These are phyloP conservation scores for Paradoxurus hermaphroditus DNA, from an alignment of 2,113 vertebrate species.

Conservation along the genomic window DNA sequence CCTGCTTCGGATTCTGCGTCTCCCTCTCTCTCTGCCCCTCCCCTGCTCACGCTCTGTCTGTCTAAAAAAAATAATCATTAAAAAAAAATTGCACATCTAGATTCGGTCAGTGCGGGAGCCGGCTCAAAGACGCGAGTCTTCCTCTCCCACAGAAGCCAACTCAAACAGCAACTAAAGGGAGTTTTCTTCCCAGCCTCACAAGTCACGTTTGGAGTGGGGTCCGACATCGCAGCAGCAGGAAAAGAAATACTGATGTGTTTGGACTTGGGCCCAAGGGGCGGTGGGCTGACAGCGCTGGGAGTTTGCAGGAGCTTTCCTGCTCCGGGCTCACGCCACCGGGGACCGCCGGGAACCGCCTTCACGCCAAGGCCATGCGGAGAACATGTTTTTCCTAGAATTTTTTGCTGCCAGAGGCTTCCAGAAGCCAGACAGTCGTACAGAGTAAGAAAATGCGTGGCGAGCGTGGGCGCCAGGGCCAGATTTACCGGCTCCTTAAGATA, in stretches of 20 bases:
- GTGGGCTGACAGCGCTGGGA: neutral
- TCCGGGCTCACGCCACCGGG: neutral
- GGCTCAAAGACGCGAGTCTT: neutral
- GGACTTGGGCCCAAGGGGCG: neutral
- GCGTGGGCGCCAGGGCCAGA: neutral
- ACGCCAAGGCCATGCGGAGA: neutral
- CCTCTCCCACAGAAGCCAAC: slow-evolving; percentile 19
- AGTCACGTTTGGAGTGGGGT: slow-evolving; percentile 56
- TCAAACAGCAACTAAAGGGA: neutral
- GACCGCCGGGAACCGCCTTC: neutral
- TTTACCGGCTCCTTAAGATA: slow-evolving; percentile 50
- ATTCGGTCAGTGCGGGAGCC: neutral
- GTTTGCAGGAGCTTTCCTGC: neutral
- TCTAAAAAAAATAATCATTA: no score
- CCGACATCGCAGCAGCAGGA: neutral
- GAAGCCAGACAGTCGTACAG: neutral
- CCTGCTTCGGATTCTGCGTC: no score
- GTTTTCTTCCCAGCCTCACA: slow-evolving; percentile 28
- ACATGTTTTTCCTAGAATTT: neutral
- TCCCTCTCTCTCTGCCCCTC: no score
- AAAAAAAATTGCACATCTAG: neutral
- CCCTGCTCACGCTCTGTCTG: no score
- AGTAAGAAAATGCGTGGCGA: neutral
- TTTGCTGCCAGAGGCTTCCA: neutral
- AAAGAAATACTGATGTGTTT: slow-evolving; percentile 45